Evolutionary conservation across 2,113 vertebrate species (phyloP).

Genomic region (Polypterus senegalus): DNA sequence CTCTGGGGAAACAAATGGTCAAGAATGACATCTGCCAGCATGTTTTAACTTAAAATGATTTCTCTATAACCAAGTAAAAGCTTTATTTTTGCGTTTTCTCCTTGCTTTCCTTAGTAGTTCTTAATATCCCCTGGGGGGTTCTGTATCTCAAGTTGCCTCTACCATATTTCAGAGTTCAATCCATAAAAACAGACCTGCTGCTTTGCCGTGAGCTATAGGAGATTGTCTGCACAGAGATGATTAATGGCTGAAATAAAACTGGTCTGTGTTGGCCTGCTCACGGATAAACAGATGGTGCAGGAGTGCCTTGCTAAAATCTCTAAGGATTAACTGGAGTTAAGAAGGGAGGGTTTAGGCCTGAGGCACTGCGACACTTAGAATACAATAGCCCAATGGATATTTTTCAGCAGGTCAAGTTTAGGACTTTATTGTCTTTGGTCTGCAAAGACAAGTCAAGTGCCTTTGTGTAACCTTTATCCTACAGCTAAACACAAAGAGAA

Average conservation of each 20-base stretch:
- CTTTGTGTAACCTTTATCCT: too few species aligned
- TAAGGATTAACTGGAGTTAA: neutral
- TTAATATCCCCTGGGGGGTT: neutral
- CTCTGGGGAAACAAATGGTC: neutral
- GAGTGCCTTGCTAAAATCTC: neutral
- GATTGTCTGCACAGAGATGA: slow-evolving; percentile 7
- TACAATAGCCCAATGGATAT: neutral
- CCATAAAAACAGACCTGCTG: slow-evolving; percentile 5
- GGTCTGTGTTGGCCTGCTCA: neutral
- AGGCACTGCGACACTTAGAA: slow-evolving; percentile 1
- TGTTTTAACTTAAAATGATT: neutral
- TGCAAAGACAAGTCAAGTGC: too few species aligned
- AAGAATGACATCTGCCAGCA: neutral
- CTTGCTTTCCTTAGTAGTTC: slow-evolving; percentile 2
- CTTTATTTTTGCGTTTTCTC: slow-evolving; percentile 3
- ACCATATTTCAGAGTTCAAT: slow-evolving; percentile 7
- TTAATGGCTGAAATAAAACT: slow-evolving; percentile 11
- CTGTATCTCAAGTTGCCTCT: slow-evolving; percentile 4
- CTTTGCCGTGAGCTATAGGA: slow-evolving; percentile 3
- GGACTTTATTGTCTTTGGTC: neutral
- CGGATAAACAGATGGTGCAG: slow-evolving; percentile 7
- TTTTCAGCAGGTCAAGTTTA: neutral
- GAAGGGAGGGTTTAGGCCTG: neutral
- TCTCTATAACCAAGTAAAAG: neutral
- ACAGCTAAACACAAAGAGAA: too few species aligned